Evolutionary conservation across 2,888 invertebrate species (phyloP), one percentile per base, ranked within the genome.

Genomic region (Hirtodrosophila cameraria): DNA sequence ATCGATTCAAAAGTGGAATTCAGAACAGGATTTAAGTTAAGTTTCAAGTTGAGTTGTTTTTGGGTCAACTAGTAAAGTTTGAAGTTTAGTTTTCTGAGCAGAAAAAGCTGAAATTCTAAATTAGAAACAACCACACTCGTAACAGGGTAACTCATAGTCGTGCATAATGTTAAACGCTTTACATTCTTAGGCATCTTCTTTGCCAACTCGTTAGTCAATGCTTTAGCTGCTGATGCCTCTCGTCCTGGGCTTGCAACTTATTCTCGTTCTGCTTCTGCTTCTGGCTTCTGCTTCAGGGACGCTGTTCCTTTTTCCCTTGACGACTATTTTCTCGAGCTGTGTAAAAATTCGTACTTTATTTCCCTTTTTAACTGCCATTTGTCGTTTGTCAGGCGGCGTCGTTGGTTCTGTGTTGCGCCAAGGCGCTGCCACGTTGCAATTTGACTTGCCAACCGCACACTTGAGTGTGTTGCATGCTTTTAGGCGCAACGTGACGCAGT

Each of bases 401-500:
- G 16, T 41, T 13, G 16, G 16, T 25, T 38, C 42, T 15, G 23
- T 9, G 18, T 18, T 18, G 18, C 4, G 23, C 23, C 6, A 8
- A 7, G 23, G 1, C 15, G 13, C 54, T 53, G 55, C 50, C 48
- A 64, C 62, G 50, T 67, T 66, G 83, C 86, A 78, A 78, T 83
- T 73, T 83, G 76, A 73, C 86, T 86, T 82, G 73, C 48, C 48
- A 84, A 79, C 78, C 78, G 81, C 78, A 84, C 64, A 84, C 81
- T 79, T 62, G 65, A 79, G 76, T 61, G 43, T 52, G 83, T 58
- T 83, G 80, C 83, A 62, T 75, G 86, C 83, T 73, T 83, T 83
- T 80, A 80, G 80, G 80, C 79, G 75, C 85, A 85, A 82, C 82
- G 71, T 79, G 75, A 38, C 46, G 86, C 80, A 59, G 80, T 86